Conservation (phyloP, 1,140 invertebrate species). For the Xylocopa sonorina region DNA sequence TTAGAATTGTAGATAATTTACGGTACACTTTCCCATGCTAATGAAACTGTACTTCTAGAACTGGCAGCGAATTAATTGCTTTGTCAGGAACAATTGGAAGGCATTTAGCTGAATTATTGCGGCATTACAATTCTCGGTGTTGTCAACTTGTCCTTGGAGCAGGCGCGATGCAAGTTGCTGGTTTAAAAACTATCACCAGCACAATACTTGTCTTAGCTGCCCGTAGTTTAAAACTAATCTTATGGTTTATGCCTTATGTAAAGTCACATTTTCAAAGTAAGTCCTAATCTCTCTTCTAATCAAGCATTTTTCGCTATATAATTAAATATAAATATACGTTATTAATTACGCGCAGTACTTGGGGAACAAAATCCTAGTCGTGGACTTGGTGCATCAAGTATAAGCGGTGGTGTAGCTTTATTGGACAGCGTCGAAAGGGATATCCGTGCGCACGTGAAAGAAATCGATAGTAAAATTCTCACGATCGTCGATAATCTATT, state of each 20-base stretch:
- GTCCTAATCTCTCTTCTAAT: too few relatives aligned
- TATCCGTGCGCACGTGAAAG: conserved; percentile 93
- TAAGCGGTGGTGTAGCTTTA: conserved; percentile 76
- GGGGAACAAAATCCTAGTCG: conserved; percentile 74
- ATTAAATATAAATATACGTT: too few relatives aligned
- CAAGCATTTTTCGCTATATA: too few relatives aligned
- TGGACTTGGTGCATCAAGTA: conserved; percentile 68
- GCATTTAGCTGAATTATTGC: conserved; percentile 92
- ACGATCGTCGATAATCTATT: conserved; percentile 93
- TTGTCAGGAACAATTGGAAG: conserved; percentile 87
- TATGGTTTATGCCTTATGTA: conserved; percentile 89
- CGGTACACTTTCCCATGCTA: background rate
- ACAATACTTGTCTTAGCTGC: conserved; percentile 96
- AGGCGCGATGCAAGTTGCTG: conserved; percentile 95
- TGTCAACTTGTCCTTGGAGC: conserved; percentile 97
- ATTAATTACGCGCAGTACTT: conserved; percentile 66
- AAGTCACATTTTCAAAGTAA: conserved; percentile 85
- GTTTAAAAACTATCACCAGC: conserved; percentile 97
- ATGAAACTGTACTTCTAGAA: conserved; percentile 62
- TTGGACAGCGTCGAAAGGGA: conserved; percentile 89
- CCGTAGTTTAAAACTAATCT: conserved; percentile 91
- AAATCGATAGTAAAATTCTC: conserved; percentile 95
- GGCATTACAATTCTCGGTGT: conserved; percentile 95
- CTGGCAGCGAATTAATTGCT: conserved; percentile 83
- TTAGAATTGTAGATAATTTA: background rate